Conservation (phyloP, 2,797 vertebrate species). For the Hydrophis major region DNA sequence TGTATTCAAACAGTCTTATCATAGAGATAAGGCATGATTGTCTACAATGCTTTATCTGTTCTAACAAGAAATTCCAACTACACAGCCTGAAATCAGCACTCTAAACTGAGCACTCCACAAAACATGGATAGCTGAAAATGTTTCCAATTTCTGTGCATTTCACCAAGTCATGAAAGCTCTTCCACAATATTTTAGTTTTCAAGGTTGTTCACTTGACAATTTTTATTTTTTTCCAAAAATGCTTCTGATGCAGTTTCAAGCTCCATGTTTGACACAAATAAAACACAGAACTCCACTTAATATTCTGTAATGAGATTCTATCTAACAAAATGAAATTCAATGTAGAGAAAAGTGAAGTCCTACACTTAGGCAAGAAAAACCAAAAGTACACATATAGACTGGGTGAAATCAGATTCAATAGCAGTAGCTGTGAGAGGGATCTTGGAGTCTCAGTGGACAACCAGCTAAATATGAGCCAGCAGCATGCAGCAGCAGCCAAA, state of each 20-base stretch:
- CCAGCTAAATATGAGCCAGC: too few relatives aligned
- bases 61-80: background rate
- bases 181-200: background rate
- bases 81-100: background rate
- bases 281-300: background rate
- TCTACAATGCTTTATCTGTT: constrained; percentile 1
- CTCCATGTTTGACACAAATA: background rate
- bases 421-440: too few relatives aligned
- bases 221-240: background rate
- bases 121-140: background rate
- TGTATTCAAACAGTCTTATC: constrained; percentile 10
- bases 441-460: too few relatives aligned
- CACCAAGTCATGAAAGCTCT: background rate
- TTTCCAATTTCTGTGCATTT: background rate
- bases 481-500: too few relatives aligned
- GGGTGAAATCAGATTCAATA: too few relatives aligned
- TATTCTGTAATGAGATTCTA: background rate
- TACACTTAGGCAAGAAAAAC: too few relatives aligned
- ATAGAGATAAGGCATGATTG: constrained; percentile 12
- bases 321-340: too few relatives aligned
- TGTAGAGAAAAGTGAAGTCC: too few relatives aligned
- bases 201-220: background rate
- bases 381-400: too few relatives aligned
- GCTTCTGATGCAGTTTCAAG: background rate
- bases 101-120: background rate